phyloP scores from a whole-genome alignment of 2,113 vertebrate genomes.

The Plotosus lineatus region DNA sequence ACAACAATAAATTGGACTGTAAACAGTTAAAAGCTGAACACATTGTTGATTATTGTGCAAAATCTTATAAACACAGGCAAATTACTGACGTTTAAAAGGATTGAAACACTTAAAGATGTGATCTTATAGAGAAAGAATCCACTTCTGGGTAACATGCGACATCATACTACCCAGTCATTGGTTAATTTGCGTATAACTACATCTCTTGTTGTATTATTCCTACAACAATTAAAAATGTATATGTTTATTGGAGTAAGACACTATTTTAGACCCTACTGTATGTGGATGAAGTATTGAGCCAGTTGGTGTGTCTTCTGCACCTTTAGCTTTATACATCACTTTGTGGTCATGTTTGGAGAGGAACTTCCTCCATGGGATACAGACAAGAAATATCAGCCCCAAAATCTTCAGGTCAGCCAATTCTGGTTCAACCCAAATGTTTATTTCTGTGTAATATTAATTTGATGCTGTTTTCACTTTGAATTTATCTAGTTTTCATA shows the following conservation, averaged over 20 bases:
- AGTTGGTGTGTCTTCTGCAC: neutral
- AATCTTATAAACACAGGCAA: neutral
- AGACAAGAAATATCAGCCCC: conserved; percentile 83
- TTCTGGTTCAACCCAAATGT: neutral
- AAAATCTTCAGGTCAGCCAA: conserved; percentile 82
- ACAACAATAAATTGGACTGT: neutral
- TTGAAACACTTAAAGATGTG: neutral
- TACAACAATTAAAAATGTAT: neutral
- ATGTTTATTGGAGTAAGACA: neutral
- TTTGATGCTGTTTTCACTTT: neutral
- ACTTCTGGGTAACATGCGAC: neutral
- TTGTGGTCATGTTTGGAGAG: conserved; percentile 89
- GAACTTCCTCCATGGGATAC: conserved; percentile 87
- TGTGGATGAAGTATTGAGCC: no score
- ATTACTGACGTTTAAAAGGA: neutral
- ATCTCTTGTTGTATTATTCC: neutral
- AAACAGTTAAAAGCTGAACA: neutral
- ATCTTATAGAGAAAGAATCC: neutral
- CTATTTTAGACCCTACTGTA: neutral
- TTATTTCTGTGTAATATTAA: neutral
- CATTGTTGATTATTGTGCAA: neutral
- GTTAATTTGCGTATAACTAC: neutral
- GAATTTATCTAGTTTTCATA: neutral
- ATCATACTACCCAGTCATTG: neutral
- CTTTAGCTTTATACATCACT: conserved; percentile 87